Percentiles rank a stretch among this genome's conserved stretches.
Evolutionary conservation across 2,113 vertebrate species (phyloP).

Genomic region (Pteropus alecto): DNA sequence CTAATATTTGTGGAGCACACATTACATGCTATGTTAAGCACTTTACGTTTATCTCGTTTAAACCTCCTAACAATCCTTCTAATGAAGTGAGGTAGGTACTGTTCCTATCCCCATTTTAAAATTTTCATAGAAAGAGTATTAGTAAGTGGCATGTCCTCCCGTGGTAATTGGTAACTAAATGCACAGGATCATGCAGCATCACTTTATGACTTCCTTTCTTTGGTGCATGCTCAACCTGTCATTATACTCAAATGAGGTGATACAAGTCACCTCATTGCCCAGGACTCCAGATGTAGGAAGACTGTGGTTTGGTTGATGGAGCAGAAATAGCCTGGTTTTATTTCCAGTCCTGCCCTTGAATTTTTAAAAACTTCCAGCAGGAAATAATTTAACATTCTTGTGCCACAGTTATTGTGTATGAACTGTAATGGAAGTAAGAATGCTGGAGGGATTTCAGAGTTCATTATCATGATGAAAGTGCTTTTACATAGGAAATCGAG

Average conservation of each 20-base stretch:
- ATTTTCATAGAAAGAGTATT: background rate
- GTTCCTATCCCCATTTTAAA: background rate
- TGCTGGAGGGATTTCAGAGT: constrained; percentile 13
- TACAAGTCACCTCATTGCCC: background rate
- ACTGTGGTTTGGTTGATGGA: background rate
- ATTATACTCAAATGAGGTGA: background rate
- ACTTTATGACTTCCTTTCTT: background rate
- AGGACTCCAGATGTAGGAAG: background rate
- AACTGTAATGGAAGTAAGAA: constrained; percentile 8
- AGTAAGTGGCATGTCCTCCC: background rate
- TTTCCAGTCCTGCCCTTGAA: background rate
- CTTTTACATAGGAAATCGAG: constrained; percentile 18
- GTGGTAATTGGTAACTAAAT: background rate
- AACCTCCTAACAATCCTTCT: constrained; percentile 13
- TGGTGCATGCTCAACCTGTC: background rate
- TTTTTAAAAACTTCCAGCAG: constrained; percentile 26
- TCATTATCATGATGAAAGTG: background rate
- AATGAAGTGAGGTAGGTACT: constrained; percentile 64
- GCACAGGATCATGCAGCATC: too few relatives aligned
- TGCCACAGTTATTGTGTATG: background rate
- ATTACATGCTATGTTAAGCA: background rate
- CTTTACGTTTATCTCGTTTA: constrained; percentile 43
- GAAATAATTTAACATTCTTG: background rate
- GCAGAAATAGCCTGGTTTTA: constrained; percentile 29
- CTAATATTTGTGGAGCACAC: constrained; percentile 28